Evolutionary conservation across 2,888 invertebrate species (phyloP).

Genomic region (Bembecia ichneumoniformis): DNA sequence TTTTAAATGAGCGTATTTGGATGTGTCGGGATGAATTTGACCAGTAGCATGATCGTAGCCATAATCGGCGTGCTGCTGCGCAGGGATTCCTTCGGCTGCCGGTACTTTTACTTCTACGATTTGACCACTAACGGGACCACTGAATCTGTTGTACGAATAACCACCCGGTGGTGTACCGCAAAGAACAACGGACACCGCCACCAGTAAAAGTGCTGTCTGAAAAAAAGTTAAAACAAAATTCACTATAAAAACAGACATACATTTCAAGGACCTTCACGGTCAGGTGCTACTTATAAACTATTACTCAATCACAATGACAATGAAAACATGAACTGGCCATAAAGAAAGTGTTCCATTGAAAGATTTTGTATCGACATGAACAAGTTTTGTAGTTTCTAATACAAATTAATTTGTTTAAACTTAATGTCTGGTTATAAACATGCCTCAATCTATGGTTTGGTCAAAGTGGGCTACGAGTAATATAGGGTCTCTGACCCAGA

Average conservation of each 20-base stretch:
- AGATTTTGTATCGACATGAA: neutral
- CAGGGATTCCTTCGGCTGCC: conserved; percentile 49
- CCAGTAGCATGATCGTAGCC: conserved; percentile 63
- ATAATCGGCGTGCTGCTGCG: conserved; percentile 63
- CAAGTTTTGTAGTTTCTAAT: too few relatives aligned
- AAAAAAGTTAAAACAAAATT: conserved; percentile 11
- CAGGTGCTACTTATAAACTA: conserved; percentile 23
- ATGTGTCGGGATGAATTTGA: conserved; percentile 57
- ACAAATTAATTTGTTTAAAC: too few relatives aligned
- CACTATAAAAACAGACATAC: neutral
- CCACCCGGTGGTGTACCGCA: conserved; percentile 60
- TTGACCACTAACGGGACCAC: conserved; percentile 81
- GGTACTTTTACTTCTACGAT: conserved; percentile 71
- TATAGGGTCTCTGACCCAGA: too few relatives aligned
- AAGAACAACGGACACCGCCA: conserved; percentile 30
- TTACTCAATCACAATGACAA: conserved; percentile 52
- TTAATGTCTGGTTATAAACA: too few relatives aligned
- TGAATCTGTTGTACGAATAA: conserved; percentile 80
- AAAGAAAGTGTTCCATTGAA: neutral
- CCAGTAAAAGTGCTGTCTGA: conserved; percentile 39
- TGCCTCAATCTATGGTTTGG: too few relatives aligned
- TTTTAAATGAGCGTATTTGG: conserved; percentile 67
- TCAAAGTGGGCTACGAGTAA: too few relatives aligned
- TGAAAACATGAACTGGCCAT: conserved; percentile 36
- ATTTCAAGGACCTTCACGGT: conserved; percentile 52